A percentile compares a stretch with the other conserved stretches of the same genome.
phyloP scores from a whole-genome alignment of 2,113 vertebrate genomes.

The Caranx ignobilis region DNA sequence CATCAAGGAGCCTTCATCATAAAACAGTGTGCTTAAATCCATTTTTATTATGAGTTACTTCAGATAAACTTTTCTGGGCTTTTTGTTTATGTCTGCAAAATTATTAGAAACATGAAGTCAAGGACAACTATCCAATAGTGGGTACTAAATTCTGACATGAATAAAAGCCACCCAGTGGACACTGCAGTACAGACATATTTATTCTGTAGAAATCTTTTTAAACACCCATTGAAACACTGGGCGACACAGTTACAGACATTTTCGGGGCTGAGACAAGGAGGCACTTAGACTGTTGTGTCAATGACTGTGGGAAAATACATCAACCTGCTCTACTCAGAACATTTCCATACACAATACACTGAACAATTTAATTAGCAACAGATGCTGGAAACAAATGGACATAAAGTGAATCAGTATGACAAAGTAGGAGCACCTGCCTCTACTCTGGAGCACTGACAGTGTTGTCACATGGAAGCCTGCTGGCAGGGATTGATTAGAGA shows the following conservation, averaged over 20 bases:
- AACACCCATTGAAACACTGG: conserved; percentile 1
- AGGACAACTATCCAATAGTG: background rate
- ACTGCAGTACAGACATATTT: conserved; percentile 39
- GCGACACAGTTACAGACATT: conserved; percentile 10
- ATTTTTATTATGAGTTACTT: conserved; percentile 2
- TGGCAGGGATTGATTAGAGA: conserved; percentile 29
- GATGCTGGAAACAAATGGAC: conserved; percentile 9
- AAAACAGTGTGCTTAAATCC: conserved; percentile 1
- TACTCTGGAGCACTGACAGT: background rate
- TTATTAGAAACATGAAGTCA: background rate
- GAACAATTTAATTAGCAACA: conserved; percentile 26
- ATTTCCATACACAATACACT: conserved; percentile 13
- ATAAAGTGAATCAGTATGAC: conserved; percentile 24
- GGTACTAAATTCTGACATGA: background rate
- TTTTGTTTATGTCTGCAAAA: conserved; percentile 15
- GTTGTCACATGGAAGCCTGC: background rate
- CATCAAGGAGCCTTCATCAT: background rate
- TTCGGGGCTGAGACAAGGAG: conserved; percentile 45
- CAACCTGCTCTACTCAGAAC: conserved; percentile 24
- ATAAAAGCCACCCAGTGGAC: background rate
- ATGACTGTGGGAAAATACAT: conserved; percentile 28
- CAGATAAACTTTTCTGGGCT: conserved; percentile 3
- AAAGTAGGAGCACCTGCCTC: conserved; percentile 25
- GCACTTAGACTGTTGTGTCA: conserved; percentile 61
- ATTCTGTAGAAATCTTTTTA: conserved; percentile 62